Conservation (phyloP, 2,797 vertebrate species). For the Simalia tracyae region DNA sequence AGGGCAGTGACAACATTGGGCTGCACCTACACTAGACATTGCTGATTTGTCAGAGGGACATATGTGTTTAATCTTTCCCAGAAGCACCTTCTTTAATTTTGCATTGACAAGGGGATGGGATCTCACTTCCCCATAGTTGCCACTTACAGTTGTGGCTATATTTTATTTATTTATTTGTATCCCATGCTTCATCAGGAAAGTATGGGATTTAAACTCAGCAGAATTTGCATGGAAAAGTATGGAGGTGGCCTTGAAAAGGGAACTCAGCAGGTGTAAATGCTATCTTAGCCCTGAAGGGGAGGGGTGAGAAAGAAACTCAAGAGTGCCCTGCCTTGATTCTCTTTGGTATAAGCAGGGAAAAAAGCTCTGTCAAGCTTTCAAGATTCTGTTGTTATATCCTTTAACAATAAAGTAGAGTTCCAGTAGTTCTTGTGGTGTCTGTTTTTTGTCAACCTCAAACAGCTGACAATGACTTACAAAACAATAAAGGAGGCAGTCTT, state of each 20-base stretch:
- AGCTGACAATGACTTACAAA: background rate
- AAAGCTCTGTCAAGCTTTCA: background rate
- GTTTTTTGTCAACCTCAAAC: background rate
- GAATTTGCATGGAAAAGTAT: background rate
- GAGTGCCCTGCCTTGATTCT: background rate
- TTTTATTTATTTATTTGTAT: background rate
- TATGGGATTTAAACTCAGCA: background rate
- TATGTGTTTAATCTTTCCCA: background rate
- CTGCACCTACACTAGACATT: background rate
- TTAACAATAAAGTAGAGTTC: background rate
- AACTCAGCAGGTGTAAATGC: background rate
- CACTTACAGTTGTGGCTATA: background rate
- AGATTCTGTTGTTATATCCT: background rate
- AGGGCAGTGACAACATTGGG: background rate
- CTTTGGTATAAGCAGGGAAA: background rate
- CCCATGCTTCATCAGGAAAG: background rate
- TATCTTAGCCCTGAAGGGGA: background rate
- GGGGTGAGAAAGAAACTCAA: background rate
- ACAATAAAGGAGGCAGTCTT: background rate
- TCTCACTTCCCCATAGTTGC: background rate
- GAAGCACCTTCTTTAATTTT: background rate
- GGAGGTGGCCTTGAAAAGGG: background rate
- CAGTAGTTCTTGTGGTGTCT: background rate
- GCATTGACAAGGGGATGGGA: background rate
- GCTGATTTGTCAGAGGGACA: background rate